These are phyloP conservation scores for Eupithecia tripunctaria DNA, from an alignment of 2,888 invertebrate genomes.

Conservation along the genomic window DNA sequence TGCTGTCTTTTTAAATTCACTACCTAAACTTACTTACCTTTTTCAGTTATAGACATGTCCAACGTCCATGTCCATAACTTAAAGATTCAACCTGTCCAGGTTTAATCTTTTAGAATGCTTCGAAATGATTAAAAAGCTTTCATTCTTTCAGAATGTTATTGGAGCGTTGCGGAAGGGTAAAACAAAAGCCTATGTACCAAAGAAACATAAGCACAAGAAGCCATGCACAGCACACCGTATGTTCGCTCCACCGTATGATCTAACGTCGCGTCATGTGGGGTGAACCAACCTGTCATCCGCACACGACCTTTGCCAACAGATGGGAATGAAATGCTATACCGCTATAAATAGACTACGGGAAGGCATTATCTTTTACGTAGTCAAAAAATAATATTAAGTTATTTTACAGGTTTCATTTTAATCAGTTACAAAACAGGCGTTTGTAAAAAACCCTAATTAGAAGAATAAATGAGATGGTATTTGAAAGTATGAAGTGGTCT, in stretches of 20 bases:
- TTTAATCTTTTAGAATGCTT: neutral
- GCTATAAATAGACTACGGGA: neutral
- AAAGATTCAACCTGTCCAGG: too few relatives aligned
- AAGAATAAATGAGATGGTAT: too few relatives aligned
- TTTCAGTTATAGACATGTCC: too few relatives aligned
- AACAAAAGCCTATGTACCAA: neutral
- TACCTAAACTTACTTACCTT: neutral
- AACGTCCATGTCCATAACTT: too few relatives aligned
- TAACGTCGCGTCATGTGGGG: slow-evolving; percentile 12
- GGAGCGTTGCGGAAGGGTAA: neutral
- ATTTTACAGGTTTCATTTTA: too few relatives aligned
- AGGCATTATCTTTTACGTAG: neutral
- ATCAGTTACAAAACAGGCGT: too few relatives aligned
- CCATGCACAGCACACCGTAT: slow-evolving; percentile 16
- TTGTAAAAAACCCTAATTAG: too few relatives aligned
- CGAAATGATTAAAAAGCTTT: neutral
- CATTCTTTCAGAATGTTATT: neutral
- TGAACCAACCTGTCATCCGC: slow-evolving; percentile 18
- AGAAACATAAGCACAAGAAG: neutral
- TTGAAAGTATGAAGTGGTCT: too few relatives aligned
- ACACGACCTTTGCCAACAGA: slow-evolving; percentile 20
- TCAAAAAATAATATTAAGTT: too few relatives aligned
- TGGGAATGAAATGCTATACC: neutral
- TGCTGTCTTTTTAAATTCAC: neutral
- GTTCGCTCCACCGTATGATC: slow-evolving; percentile 13